Evolutionary conservation across 2,113 vertebrate genomes (phyloP), one percentile per base, ranked within the genome.

Genomic region (Cyphomyrus discorhynchus): DNA sequence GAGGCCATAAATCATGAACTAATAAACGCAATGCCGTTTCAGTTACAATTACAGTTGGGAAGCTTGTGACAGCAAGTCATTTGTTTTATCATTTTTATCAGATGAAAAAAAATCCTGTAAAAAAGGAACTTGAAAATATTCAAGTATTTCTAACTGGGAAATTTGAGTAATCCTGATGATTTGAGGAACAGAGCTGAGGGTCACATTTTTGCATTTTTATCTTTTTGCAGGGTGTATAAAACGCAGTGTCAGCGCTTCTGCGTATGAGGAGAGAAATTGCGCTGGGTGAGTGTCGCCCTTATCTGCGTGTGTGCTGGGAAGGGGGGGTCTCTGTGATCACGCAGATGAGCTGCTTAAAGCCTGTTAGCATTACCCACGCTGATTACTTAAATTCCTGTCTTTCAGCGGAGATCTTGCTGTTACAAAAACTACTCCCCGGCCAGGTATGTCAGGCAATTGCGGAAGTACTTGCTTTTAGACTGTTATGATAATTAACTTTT

Each of bases 361-460:
- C 39, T 66, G 31, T 11, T 42, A 3, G 53, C 6, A 21, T 24
- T 2, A 31, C 3, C 35, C 13, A 52, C 5, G 70, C 17, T 47
- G 24, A 87, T 77, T 35, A 49, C 35, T 74, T 31, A 88, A 39
- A 88, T 3, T 86, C n/a, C 0, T 88, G 88, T 89, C 50, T 89
- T 87, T 62, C 92, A 96, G 95, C 80, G 92, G 47, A 5, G 92
- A 93, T 87, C 93, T 91, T 92, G 31, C 88, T 82, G 93, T 94
- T 74, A 89, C 82, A 27, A 96, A 95, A 94, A 94, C 94, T 58
- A 97, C 95, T 94, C 66, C 95, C 24, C 90, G 88, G 93, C 95
- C 97, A 96, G 96, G 97, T 97, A 97, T 91, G 24, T 35, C 21
- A 35, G 6, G 70, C 21, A n/a, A 95, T 94, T 93, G 93, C 93